Evolutionary conservation across 2,888 invertebrate species (phyloP).

Genomic region (Nemotelus nigrinus): DNA sequence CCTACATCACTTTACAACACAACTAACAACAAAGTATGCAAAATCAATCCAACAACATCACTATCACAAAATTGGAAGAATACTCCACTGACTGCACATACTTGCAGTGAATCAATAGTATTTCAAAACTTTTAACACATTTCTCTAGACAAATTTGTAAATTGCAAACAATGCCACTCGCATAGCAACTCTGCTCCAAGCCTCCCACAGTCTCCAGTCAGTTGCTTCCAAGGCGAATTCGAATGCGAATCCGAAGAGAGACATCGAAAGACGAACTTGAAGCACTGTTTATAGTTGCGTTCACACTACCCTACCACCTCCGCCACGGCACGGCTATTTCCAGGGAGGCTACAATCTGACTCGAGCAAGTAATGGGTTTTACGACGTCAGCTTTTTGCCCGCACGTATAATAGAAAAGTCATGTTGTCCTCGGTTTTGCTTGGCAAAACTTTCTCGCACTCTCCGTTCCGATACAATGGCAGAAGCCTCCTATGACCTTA

Average conservation of each 20-base stretch:
- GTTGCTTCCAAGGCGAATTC: no score
- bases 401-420: slow-evolving; percentile 44
- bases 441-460: neutral
- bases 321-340: neutral
- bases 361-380: slow-evolving; percentile 33
- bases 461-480: slow-evolving; percentile 19
- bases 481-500: slow-evolving; percentile 3
- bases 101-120: no score
- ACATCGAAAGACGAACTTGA: neutral
- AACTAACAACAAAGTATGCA: no score
- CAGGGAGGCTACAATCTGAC: slow-evolving; percentile 10
- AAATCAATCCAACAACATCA: no score
- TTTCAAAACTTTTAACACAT: no score
- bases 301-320: slow-evolving; percentile 17
- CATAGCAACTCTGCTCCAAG: slow-evolving; percentile 16
- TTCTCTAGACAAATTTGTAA: no score
- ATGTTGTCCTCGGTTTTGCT: slow-evolving; percentile 15
- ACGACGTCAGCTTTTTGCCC: slow-evolving; percentile 39
- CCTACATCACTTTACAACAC: no score
- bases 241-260: neutral
- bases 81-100: no score
- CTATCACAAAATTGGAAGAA: no score
- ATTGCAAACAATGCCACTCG: no score
- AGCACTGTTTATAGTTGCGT: slow-evolving; percentile 30
- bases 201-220: neutral